phyloP scores from a whole-genome alignment of 2,113 vertebrate species.

The Calidris pygmaea region DNA sequence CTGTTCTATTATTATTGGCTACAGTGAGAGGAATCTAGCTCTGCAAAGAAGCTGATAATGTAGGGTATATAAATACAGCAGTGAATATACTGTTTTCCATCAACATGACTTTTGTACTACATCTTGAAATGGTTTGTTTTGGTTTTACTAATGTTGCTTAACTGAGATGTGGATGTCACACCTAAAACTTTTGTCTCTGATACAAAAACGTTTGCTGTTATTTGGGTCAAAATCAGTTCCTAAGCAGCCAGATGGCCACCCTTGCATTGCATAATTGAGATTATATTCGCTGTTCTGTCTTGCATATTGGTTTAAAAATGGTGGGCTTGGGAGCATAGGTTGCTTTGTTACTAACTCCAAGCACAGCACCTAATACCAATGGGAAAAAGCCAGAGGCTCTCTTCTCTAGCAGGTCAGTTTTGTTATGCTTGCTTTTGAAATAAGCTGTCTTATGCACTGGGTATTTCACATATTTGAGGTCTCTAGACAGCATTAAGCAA shows the following conservation, averaged over 20 bases:
- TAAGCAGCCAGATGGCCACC: neutral
- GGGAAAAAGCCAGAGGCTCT: neutral
- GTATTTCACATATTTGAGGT: neutral
- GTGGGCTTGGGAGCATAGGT: neutral
- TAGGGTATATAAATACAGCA: neutral
- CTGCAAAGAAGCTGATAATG: neutral
- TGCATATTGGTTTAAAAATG: neutral
- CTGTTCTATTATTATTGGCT: neutral
- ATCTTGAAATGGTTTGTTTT: neutral
- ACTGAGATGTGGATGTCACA: neutral
- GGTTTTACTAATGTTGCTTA: neutral
- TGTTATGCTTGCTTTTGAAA: neutral
- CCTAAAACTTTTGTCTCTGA: neutral
- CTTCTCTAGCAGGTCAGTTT: neutral
- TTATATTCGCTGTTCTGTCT: neutral
- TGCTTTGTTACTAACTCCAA: neutral
- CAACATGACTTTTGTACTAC: neutral
- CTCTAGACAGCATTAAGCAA: slow-evolving; percentile 5
- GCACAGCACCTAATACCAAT: neutral
- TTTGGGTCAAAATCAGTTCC: neutral
- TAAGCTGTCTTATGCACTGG: neutral
- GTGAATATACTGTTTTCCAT: neutral
- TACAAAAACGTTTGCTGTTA: neutral
- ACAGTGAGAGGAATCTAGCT: neutral
- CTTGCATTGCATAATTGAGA: neutral